Evolutionary conservation across 2,888 invertebrate species (phyloP), one percentile per base, ranked within the genome.

Genomic region (Cacoxenus indagator): DNA sequence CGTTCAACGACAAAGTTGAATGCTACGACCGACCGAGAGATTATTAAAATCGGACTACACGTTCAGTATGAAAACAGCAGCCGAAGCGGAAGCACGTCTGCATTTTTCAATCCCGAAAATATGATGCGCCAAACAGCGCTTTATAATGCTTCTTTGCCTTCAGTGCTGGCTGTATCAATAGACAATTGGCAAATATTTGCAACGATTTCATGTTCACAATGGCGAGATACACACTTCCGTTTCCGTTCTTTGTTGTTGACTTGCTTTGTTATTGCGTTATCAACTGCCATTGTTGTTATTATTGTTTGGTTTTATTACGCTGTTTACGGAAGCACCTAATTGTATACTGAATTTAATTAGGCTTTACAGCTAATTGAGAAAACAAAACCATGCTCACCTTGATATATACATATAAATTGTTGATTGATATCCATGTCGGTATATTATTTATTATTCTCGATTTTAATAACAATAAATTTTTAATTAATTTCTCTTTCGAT

Each of bases 151-250:
- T 11, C 2, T 37, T 37, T 37, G 31, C 31, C 9, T 8, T 37
- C 14, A 11, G 8, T 37, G 37, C 14, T 37, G 5, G 37, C 37
- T 55, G 55, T 27, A 31, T 59, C 59, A 59, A 59, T 59, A 31
- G 27, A 19, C 65, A 65, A 26, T 54, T 65, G 65, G 11, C 19
- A 65, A 65, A 54, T 54, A 65, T 65, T 65, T 54, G 54, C 62
- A 62, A 19, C 37, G 45, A 29, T n/a, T 27, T 9, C 27, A 59
- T n/a, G 29, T 29, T 37, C 55, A 37, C 54, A 65, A 64, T 64
- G 43, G 65, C 54, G 43, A 65, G 45, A 55, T 57, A 51, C 26
- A 65, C 65, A 65, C 57, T 57, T 65, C 65, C 65, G 55, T 37
- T 65, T 64, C 57, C 57, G 57, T 19, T 26, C 14, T 55, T 37